Evolutionary conservation across 1,140 invertebrate genomes (phyloP), one percentile per base, ranked within the genome.

Genomic region (Pemphigus obesinymphae): DNA sequence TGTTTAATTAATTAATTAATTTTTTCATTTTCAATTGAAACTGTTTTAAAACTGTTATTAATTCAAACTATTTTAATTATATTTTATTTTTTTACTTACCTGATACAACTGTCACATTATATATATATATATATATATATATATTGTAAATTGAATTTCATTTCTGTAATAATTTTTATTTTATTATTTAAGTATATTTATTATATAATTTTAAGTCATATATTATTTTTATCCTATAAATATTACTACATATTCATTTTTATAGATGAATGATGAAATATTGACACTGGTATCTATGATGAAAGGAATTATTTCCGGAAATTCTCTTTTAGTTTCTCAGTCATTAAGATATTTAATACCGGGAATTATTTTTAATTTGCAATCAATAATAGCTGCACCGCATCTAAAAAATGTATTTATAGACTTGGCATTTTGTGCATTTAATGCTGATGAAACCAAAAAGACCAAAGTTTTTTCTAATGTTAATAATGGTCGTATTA

Each of bases 341-440:
- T 87, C 91, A 83, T 91, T 92, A 58, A 89, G 91, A 72, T 88
- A 90, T 81, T 85, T 94, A 13, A 85, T 95, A 78, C 87, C 88
- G n/a, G 86, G 88, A 15, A 88, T 95, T 83, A 87, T 94, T 48
- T 88, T 86, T 61, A 90, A 91, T 82, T 87, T 94, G 58, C 88
- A 89, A 37, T 93, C 91, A 20, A 92, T 93, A 26, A 86, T 95
- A 45, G 91, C 92, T 13, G 92, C 92, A 13, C 91, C 91, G 17
- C 86, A 87, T 34, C 86, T 92, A 82, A 89, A 89, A 26, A 87
- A 91, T 66, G 86, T 94, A 3, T 93, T 91, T 85, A 84, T 90
- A 4, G 85, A 88, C 17, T 86, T 95, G 20, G 86, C 89, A 2
- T 86, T 87, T 82, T 87, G 87, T 10, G 88, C 92, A 10, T 90